Evolutionary conservation across 2,797 vertebrate species (phyloP).

Genomic region (Periophthalmus magnuspinnatus): DNA sequence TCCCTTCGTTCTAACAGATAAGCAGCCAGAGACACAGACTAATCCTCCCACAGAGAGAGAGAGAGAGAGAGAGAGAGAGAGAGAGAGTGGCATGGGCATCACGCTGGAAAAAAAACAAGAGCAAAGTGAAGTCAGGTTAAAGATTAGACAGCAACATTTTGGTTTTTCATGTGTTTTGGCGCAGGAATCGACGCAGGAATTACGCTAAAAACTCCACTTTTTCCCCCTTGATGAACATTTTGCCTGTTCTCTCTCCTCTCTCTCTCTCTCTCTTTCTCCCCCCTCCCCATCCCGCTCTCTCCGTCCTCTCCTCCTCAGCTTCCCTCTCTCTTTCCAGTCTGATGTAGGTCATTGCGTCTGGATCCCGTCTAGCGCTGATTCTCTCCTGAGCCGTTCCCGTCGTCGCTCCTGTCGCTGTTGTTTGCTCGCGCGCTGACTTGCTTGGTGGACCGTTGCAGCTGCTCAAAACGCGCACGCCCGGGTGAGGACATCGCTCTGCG

Average conservation of each 20-base stretch:
- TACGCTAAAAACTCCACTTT: constrained; percentile 14
- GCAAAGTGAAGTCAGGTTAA: constrained; percentile 47
- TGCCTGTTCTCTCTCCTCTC: constrained; percentile 24
- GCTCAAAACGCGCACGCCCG: constrained; percentile 31
- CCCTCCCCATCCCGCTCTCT: constrained; percentile 17
- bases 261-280: constrained; percentile 20
- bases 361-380: constrained; percentile 68
- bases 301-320: constrained; percentile 19
- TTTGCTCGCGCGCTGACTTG: not conserved
- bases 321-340: constrained; percentile 50
- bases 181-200: constrained; percentile 20
- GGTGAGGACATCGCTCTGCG: constrained; percentile 50
- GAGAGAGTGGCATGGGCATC: constrained; percentile 53
- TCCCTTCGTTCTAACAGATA: constrained; percentile 67
- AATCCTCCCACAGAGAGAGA: constrained; percentile 73
- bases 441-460: constrained; percentile 43
- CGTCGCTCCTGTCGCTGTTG: constrained; percentile 39
- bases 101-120: constrained; percentile 32
- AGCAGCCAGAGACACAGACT: constrained; percentile 75
- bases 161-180: constrained; percentile 32
- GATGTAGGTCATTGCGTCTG: constrained; percentile 79
- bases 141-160: constrained; percentile 43
- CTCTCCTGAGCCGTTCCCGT: constrained; percentile 56
- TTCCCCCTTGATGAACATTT: constrained; percentile 26
- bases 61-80: constrained; percentile 35